Evolutionary conservation across 2,113 vertebrate genomes (phyloP).

Genomic region (Engraulis encrasicolus): DNA sequence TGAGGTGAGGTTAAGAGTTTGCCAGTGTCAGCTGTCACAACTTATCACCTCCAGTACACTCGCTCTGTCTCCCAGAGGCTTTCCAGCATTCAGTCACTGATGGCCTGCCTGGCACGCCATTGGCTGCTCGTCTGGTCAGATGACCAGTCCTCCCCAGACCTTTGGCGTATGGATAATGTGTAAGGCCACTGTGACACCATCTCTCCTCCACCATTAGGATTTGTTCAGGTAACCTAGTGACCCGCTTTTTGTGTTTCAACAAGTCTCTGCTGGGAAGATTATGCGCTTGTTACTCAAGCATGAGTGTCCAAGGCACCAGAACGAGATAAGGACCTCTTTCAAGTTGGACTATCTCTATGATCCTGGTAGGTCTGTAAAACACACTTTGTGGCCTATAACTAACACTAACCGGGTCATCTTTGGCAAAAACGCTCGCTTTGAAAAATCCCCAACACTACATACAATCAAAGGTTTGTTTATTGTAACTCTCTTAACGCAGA

Average conservation of each 20-base stretch:
- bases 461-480: background rate
- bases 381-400: background rate
- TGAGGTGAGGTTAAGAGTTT: background rate
- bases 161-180: background rate
- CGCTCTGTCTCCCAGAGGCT: background rate
- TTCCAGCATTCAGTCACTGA: background rate
- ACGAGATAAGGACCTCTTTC: background rate
- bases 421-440: background rate
- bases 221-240: background rate
- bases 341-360: background rate
- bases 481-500: too few species aligned
- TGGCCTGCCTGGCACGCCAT: background rate
- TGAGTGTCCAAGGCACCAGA: background rate
- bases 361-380: background rate
- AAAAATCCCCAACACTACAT: background rate
- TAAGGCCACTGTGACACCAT: background rate
- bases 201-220: background rate
- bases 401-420: background rate
- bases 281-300: background rate
- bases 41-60: background rate
- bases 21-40: background rate
- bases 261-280: background rate
- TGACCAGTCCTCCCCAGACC: background rate
- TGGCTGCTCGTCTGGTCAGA: background rate
- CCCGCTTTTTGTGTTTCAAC: background rate